Conservation (phyloP, 2,797 vertebrate species). For the Cyclura pinguis region DNA sequence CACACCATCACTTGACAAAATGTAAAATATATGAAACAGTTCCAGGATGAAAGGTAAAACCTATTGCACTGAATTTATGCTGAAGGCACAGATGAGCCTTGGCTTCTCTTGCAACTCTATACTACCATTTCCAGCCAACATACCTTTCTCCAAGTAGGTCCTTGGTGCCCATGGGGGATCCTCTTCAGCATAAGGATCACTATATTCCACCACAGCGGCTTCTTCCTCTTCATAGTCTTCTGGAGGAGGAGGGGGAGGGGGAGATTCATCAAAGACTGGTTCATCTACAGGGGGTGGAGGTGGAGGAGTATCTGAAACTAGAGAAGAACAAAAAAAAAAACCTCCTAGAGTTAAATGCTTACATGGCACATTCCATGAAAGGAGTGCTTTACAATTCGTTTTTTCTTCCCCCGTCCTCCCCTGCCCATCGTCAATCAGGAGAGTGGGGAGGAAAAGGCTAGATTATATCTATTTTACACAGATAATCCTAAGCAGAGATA, state of each 20-base stretch:
- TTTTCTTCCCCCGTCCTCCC: too few relatives aligned
- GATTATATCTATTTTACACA: not conserved
- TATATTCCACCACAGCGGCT: slow-evolving; percentile 98
- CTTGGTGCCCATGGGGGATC: slow-evolving; percentile 97
- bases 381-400: not conserved
- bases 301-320: slow-evolving; percentile 95
- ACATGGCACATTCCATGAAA: not conserved
- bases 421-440: too few relatives aligned
- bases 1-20: not conserved
- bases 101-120: not conserved
- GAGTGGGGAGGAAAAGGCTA: not conserved
- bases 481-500: not conserved
- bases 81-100: not conserved
- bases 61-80: not conserved
- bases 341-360: not conserved
- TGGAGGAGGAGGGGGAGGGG: slow-evolving; percentile 91
- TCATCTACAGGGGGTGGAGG: slow-evolving; percentile 92
- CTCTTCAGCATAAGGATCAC: slow-evolving; percentile 97
- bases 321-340: slow-evolving; percentile 31
- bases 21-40: not conserved
- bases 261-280: slow-evolving; percentile 90
- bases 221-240: slow-evolving; percentile 97
- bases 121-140: slow-evolving; percentile 18
- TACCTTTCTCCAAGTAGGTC: slow-evolving; percentile 95
- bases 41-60: not conserved